These are phyloP conservation scores for Bufotes viridis DNA, from an alignment of 2,797 vertebrate genomes.

Conservation along the genomic window DNA sequence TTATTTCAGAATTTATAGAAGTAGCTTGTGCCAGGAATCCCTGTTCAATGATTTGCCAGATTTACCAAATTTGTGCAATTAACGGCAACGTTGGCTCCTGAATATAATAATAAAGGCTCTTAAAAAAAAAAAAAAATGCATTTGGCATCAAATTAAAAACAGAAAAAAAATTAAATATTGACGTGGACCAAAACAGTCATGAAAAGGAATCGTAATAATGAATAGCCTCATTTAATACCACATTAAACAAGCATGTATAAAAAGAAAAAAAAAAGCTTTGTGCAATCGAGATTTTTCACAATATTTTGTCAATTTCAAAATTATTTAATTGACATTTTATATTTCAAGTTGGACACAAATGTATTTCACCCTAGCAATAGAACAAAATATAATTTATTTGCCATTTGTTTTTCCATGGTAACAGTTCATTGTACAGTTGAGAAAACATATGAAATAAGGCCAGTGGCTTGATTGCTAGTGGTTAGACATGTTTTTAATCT, in stretches of 20 bases:
- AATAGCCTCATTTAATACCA: constrained; percentile 82
- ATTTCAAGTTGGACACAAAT: constrained; percentile 87
- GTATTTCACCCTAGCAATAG: constrained; percentile 98
- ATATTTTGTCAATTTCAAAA: constrained; percentile 86
- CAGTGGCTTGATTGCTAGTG: constrained; percentile 99
- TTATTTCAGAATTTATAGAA: constrained; percentile 79
- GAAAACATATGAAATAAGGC: constrained; percentile 98
- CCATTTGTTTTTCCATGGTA: constrained; percentile 90
- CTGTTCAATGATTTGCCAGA: constrained; percentile 79
- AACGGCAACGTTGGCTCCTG: constrained; percentile 79
- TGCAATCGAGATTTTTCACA: constrained; percentile 91
- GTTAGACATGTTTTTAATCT: constrained; percentile 91
- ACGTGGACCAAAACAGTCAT: constrained; percentile 83
- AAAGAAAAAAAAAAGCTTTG: constrained; percentile 82
- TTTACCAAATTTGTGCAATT: constrained; percentile 86
- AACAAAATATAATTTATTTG: constrained; percentile 99
- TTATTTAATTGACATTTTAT: constrained; percentile 86
- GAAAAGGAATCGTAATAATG: constrained; percentile 77
- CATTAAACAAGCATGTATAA: constrained; percentile 83
- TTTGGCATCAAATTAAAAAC: constrained; percentile 73
- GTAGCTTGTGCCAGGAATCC: constrained; percentile 76
- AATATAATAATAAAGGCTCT: constrained; percentile 71
- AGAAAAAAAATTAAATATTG: constrained; percentile 72
- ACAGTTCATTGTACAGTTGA: constrained; percentile 97
- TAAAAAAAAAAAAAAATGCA: constrained; percentile 76